phyloP scores from a whole-genome alignment of 2,113 vertebrate genomes.

The Hystrix cristata region DNA sequence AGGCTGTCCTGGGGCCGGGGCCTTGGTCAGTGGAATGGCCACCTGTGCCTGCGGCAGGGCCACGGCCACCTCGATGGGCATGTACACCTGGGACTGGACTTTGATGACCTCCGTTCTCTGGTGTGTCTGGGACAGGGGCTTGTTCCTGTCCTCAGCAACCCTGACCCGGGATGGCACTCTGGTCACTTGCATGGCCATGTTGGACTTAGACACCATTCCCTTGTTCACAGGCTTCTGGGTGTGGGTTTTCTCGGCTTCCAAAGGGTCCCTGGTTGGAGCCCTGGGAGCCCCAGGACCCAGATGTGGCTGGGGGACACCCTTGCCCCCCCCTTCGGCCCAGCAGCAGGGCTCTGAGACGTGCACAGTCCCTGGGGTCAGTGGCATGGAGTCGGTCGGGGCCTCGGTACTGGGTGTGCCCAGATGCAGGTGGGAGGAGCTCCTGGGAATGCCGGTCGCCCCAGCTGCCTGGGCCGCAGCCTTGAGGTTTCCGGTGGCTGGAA shows the following conservation, averaged over 20 bases:
- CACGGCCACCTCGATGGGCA: background rate
- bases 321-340: background rate
- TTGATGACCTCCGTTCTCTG: background rate
- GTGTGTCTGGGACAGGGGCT: fast-evolving
- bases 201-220: background rate
- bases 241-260: background rate
- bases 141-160: fast-evolving
- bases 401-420: background rate
- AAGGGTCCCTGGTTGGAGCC: background rate
- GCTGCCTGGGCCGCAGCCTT: background rate
- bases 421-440: fast-evolving
- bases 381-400: fast-evolving
- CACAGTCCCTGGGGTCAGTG: fast-evolving
- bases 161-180: background rate
- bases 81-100: background rate
- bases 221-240: background rate
- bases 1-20: background rate
- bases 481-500: fast-evolving
- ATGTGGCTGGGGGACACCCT: background rate
- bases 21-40: background rate
- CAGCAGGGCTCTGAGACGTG: fast-evolving
- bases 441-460: fast-evolving
- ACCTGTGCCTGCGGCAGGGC: background rate
- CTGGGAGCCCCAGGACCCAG: background rate
- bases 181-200: fast-evolving